A percentile compares a stretch with the other conserved stretches of the same genome.
Conservation (phyloP, 2,888 invertebrate genomes). For the Euzetes globulus region DNA sequence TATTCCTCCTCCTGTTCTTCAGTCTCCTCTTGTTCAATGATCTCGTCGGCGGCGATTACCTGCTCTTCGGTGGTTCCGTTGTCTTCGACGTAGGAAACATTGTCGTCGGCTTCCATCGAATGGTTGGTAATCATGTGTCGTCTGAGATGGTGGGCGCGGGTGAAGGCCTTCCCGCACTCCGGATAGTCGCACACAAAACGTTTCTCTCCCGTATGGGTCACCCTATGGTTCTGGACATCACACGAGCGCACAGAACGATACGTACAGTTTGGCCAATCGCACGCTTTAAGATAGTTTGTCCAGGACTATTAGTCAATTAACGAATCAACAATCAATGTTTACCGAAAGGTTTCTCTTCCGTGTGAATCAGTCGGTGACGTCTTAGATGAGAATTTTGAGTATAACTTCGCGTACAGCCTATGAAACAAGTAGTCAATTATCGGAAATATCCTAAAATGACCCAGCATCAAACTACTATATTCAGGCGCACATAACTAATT, state of each 20-base stretch:
- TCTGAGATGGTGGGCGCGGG: background rate
- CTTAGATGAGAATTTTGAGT: slow-evolving; percentile 26
- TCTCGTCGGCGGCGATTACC: background rate
- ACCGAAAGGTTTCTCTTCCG: slow-evolving; percentile 19
- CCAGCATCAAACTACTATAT: background rate
- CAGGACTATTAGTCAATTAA: no score
- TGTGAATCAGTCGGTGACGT: slow-evolving; percentile 27
- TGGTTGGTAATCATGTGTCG: slow-evolving; percentile 6
- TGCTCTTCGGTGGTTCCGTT: background rate
- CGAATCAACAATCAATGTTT: no score
- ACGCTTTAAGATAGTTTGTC: no score
- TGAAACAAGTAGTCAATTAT: background rate
- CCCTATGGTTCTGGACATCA: slow-evolving; percentile 23
- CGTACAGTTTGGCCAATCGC: slow-evolving; percentile 32
- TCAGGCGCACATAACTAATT: background rate
- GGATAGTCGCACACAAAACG: background rate
- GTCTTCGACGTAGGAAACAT: background rate
- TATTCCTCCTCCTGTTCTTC: background rate
- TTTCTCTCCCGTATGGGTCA: slow-evolving; percentile 31
- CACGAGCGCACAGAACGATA: slow-evolving; percentile 10
- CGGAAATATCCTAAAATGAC: no score
- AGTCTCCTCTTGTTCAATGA: background rate
- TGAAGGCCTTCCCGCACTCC: slow-evolving; percentile 11
- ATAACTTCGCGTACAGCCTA: slow-evolving; percentile 24
- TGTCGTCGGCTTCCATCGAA: background rate